Evolutionary conservation across 2,888 invertebrate genomes (phyloP).

Genomic region (Agrotis exclamationis): DNA sequence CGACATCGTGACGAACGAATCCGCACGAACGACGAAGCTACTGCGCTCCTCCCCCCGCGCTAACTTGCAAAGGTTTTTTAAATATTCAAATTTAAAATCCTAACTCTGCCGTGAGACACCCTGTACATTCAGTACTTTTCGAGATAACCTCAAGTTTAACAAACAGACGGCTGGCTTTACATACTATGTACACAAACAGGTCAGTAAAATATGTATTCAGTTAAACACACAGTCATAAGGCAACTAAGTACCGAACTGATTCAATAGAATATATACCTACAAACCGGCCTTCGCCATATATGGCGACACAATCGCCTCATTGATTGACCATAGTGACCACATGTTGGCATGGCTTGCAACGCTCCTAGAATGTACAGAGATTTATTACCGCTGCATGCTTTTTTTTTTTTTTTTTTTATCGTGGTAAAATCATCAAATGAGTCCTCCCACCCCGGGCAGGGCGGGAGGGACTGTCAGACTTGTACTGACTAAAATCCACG

Average conservation of each 20-base stretch:
- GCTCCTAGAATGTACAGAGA: constrained; percentile 10
- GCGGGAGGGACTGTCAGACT: too few relatives aligned
- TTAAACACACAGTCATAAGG: neutral
- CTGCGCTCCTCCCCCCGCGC: too few relatives aligned
- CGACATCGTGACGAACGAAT: too few relatives aligned
- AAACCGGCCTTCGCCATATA: constrained; percentile 59
- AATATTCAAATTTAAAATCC: too few relatives aligned
- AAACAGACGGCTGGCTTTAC: neutral
- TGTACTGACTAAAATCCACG: too few relatives aligned
- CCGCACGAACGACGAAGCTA: too few relatives aligned
- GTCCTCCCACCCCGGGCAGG: too few relatives aligned
- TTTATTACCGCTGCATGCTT: constrained; percentile 18
- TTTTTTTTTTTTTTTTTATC: too few relatives aligned
- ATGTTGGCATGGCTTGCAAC: constrained; percentile 60
- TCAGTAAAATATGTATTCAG: neutral
- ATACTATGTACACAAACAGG: constrained; percentile 2
- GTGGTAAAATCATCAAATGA: too few relatives aligned
- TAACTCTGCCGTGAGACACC: too few relatives aligned
- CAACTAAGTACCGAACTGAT: constrained; percentile 40
- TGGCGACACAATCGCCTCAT: constrained; percentile 71
- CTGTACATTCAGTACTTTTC: neutral
- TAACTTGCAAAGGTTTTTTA: too few relatives aligned
- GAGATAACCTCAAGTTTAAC: neutral
- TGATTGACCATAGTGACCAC: constrained; percentile 72
- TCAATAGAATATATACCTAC: constrained; percentile 26